These are phyloP conservation scores for Elanoides forficatus DNA, from an alignment of 2,113 vertebrate species.

Conservation along the genomic window DNA sequence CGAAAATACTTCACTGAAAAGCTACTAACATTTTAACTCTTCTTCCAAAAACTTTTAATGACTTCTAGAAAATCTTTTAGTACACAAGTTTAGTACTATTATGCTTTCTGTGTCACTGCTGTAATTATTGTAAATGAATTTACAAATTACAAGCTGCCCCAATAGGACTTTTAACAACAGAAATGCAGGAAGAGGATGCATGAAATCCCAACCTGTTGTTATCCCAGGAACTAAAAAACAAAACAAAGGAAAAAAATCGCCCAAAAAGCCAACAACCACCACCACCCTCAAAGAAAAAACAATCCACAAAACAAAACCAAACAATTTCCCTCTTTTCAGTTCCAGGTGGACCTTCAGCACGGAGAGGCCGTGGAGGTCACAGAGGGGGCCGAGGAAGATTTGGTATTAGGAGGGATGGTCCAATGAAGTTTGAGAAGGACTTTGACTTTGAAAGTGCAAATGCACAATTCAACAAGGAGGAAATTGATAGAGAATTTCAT, in stretches of 20 bases:
- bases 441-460: slow-evolving; percentile 99
- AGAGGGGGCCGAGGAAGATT: slow-evolving; percentile 90
- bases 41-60: not conserved
- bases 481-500: slow-evolving; percentile 97
- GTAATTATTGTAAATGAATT: not conserved
- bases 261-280: not conserved
- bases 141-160: not conserved
- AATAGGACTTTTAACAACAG: not conserved
- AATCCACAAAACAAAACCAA: not conserved
- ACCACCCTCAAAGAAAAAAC: not conserved
- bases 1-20: not conserved
- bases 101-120: not conserved
- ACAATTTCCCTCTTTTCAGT: slow-evolving; percentile 14
- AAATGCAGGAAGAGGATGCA: not conserved
- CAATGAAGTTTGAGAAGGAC: slow-evolving; percentile 98
- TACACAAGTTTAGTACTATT: not conserved
- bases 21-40: not conserved
- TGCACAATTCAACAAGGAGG: slow-evolving; percentile 97
- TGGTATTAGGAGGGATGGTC: slow-evolving; percentile 86
- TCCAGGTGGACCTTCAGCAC: slow-evolving; percentile 71
- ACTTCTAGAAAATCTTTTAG: not conserved
- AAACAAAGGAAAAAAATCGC: not conserved
- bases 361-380: slow-evolving; percentile 87
- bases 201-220: not conserved
- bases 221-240: not conserved